These are phyloP conservation scores for Dreissena polymorpha DNA, from an alignment of 1,140 invertebrate genomes.

Conservation along the genomic window DNA sequence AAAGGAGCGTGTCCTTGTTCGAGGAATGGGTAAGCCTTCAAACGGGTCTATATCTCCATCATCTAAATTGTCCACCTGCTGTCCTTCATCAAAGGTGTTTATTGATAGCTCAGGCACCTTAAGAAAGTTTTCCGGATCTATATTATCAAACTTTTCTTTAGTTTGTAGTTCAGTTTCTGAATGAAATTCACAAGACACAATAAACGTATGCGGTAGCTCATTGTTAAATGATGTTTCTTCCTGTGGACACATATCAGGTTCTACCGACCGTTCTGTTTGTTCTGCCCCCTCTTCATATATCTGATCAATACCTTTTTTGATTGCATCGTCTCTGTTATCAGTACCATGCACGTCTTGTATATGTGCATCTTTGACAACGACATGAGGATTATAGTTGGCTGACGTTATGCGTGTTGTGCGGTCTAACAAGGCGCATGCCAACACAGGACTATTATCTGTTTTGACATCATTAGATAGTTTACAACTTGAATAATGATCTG, in stretches of 20 bases:
- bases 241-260: not conserved
- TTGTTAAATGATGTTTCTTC: not conserved
- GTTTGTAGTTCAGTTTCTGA: not conserved
- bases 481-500: too few relatives aligned
- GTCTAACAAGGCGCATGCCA: not conserved
- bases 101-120: not conserved
- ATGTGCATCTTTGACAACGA: not conserved
- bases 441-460: not conserved
- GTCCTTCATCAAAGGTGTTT: not conserved
- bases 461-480: too few relatives aligned
- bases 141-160: not conserved
- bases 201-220: not conserved
- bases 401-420: not conserved
- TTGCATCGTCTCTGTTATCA: too few relatives aligned
- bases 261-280: not conserved
- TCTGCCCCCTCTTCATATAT: not conserved
- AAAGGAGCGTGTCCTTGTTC: slow-evolving; percentile 10
- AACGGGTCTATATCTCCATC: slow-evolving; percentile 15
- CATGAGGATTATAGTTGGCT: slow-evolving; percentile 3
- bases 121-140: not conserved
- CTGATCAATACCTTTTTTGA: not conserved
- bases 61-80: not conserved
- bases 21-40: slow-evolving; percentile 17
- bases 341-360: not conserved
- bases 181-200: not conserved